These are phyloP conservation scores for Diprion similis DNA, from an alignment of 1,140 invertebrate genomes.

Conservation along the genomic window DNA sequence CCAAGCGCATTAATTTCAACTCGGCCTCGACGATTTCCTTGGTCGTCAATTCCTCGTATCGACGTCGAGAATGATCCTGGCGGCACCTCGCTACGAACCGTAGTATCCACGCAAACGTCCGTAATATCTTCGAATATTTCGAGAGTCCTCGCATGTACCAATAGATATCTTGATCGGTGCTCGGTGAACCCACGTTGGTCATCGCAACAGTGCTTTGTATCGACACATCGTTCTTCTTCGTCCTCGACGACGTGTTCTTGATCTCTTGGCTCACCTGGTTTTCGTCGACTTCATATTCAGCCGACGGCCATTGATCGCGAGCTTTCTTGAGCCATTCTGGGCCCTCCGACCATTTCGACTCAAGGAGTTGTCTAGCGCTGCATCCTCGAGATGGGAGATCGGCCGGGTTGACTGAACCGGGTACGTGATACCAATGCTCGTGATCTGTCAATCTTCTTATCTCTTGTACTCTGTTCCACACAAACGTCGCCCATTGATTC, in stretches of 20 bases:
- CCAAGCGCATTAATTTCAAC: constrained; percentile 24
- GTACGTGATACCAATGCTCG: constrained; percentile 43
- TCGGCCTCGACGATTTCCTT: constrained; percentile 30
- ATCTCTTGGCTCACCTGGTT: constrained; percentile 25
- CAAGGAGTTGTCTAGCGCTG: constrained; percentile 35
- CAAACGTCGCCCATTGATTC: constrained; percentile 31
- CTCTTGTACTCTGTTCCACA: constrained; percentile 37
- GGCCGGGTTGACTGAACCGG: constrained; percentile 50
- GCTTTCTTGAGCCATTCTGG: constrained; percentile 45
- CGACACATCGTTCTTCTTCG: too few species aligned
- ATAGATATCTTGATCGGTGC: not conserved
- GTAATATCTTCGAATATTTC: constrained; percentile 29
- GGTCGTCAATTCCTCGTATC: constrained; percentile 16
- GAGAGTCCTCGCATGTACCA: constrained; percentile 30
- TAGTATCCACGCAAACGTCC: constrained; percentile 33
- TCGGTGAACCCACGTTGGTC: not conserved
- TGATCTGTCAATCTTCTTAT: constrained; percentile 33
- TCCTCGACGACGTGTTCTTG: constrained; percentile 24
- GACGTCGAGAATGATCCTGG: not conserved
- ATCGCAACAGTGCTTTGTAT: not conserved
- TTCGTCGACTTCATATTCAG: constrained; percentile 21
- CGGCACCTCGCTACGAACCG: constrained; percentile 33
- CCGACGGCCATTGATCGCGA: constrained; percentile 37
- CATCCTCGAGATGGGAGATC: constrained; percentile 55
- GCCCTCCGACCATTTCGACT: constrained; percentile 52